A percentile compares a stretch with the other conserved stretches of the same genome.
phyloP scores from a whole-genome alignment of 2,888 invertebrate species.

The Stenurella melanura region DNA sequence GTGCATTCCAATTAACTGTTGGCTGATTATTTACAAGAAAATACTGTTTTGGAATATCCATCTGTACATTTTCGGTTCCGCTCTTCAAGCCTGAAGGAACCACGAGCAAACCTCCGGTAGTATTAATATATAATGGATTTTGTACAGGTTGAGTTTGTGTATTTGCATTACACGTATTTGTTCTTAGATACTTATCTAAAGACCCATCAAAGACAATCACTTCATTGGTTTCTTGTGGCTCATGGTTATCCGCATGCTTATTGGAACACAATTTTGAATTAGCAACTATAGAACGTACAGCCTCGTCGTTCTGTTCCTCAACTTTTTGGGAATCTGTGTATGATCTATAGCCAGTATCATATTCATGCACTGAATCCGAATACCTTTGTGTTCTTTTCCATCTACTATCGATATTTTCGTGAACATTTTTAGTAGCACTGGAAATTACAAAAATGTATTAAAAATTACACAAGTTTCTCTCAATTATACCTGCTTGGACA shows the following conservation, averaged over 20 bases:
- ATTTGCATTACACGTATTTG: slow-evolving; percentile 27
- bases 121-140: slow-evolving; percentile 38
- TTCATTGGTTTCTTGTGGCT: slow-evolving; percentile 40
- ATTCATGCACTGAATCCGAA: neutral
- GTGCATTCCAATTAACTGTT: neutral
- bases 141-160: slow-evolving; percentile 33
- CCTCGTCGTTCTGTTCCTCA: slow-evolving; percentile 60
- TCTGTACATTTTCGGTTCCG: neutral
- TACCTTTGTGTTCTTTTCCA: slow-evolving; percentile 5
- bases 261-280: slow-evolving; percentile 32
- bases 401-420: neutral
- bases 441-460: slow-evolving; percentile 7
- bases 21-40: slow-evolving; percentile 35
- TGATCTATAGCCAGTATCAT: slow-evolving; percentile 5
- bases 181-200: slow-evolving; percentile 54
- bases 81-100: slow-evolving; percentile 21
- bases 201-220: slow-evolving; percentile 57
- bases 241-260: slow-evolving; percentile 8
- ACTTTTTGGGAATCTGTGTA: slow-evolving; percentile 39
- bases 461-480: neutral
- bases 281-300: slow-evolving; percentile 58
- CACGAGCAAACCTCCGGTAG: slow-evolving; percentile 29
- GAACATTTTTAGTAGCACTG: slow-evolving; percentile 5
- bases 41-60: slow-evolving; percentile 29
- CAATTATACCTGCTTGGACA: slow-evolving; percentile 36